Percentiles rank a stretch among this genome's conserved stretches.
Evolutionary conservation across 2,797 vertebrate genomes (phyloP).

Genomic region (Capromys pilorides): DNA sequence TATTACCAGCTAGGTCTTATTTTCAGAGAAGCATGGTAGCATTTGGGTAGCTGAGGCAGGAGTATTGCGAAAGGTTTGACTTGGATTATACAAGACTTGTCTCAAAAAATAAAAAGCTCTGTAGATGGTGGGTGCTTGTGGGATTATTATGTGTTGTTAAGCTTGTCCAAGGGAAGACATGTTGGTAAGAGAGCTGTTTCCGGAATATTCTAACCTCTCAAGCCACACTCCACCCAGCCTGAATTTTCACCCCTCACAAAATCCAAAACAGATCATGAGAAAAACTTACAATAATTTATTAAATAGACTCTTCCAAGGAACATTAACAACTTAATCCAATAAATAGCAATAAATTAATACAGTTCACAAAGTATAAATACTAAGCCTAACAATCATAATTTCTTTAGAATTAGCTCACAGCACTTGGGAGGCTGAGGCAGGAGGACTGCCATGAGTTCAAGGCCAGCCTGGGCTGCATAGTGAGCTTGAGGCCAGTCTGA

Average conservation of each 20-base stretch:
- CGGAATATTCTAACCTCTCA: background rate
- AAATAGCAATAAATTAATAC: slow-evolving; percentile 77
- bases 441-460: background rate
- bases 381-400: background rate
- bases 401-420: background rate
- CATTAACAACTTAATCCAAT: slow-evolving; percentile 46
- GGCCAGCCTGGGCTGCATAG: background rate
- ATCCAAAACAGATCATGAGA: background rate
- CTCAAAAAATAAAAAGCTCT: background rate
- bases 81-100: background rate
- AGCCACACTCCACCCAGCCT: no score
- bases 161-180: background rate
- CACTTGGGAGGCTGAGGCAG: background rate
- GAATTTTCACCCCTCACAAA: background rate
- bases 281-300: slow-evolving; percentile 76
- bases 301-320: slow-evolving; percentile 68
- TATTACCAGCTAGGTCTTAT: background rate
- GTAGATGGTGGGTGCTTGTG: background rate
- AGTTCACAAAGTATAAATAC: slow-evolving; percentile 38
- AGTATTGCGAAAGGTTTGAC: background rate
- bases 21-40: background rate
- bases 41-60: background rate
- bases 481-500: no score
- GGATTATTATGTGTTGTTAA: background rate
- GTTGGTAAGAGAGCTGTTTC: background rate